Evolutionary conservation across 2,797 vertebrate genomes (phyloP), one percentile per base, ranked within the genome.

Genomic region (Moxostoma hubbsi): DNA sequence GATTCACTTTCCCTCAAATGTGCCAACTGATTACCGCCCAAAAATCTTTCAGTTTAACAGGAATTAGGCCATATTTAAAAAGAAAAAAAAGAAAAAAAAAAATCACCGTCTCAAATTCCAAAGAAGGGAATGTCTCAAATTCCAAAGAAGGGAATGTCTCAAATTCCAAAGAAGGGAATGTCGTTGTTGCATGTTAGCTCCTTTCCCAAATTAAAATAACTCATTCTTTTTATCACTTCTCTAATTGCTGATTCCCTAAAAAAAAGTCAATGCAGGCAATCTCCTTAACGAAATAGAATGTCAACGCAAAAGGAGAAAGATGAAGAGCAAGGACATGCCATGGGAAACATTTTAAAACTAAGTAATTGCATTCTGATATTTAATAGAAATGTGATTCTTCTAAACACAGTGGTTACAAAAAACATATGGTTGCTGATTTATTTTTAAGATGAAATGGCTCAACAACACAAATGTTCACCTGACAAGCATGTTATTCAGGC

Each of bases 271-370:
- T 2, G 24, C 24, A 36, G 3, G 24, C 24, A 36, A 36, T 36
- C 24, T 36, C 1, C 47, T 43, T 55, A 49, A 43, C 47, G 8
- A 67, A 75, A 80, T 57, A 61, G 71, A 66, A 84, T 67, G 82
- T 79, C 82, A 65, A 45, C 18, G 61, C 16, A 36, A 75, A 45
- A 49, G 54, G 54, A 67, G 24, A 54, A 13, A 12, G 12, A 77
- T 57, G 10, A 45, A 36, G 36, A 36, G 36, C 3, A 36, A 36
- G 69, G 18, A 72, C 45, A 49, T 13, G n/a, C 15, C 43, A n/a
- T 16, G 55, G 45, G 59, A 72, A 72, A 49, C 7, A 13, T 7
- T 1, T 11, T 15, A 58, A 16, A 58, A 49, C 36, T 2, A 36
- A 36, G 36, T 36, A 36, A 36, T 36, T 5, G 4, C 36, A 4